These are phyloP conservation scores for Micromesistius poutassou DNA, from an alignment of 2,797 vertebrate species.

Conservation along the genomic window DNA sequence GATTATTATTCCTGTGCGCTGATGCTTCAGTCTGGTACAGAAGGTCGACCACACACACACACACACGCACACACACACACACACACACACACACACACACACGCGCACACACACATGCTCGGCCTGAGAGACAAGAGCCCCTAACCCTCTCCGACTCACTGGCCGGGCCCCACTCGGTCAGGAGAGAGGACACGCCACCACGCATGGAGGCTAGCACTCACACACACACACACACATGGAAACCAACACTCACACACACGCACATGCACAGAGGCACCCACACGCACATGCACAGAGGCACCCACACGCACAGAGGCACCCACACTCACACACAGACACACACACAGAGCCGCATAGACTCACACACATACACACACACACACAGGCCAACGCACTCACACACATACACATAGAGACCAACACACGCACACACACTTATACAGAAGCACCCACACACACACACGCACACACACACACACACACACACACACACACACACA, in stretches of 20 bases:
- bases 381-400: constrained; percentile 18
- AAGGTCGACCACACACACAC: constrained; percentile 35
- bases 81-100: too few species aligned
- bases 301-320: constrained; percentile 36
- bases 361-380: not conserved
- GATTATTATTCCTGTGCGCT: constrained; percentile 7
- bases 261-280: not conserved
- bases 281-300: not conserved
- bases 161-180: constrained; percentile 39
- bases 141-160: constrained; percentile 64
- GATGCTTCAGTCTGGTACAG: constrained; percentile 40
- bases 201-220: not conserved
- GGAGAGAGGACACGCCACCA: constrained; percentile 16
- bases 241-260: not conserved
- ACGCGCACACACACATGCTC: constrained; percentile 9
- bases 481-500: not conserved
- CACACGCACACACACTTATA: not conserved
- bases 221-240: constrained; percentile 33
- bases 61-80: too few species aligned
- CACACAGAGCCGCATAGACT: not conserved
- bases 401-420: constrained; percentile 23
- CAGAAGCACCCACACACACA: not conserved
- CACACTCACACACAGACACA: not conserved
- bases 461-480: not conserved
- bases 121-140: constrained; percentile 57